Conservation (phyloP, 2,797 vertebrate species). For the Coranthus polyacanthus region DNA sequence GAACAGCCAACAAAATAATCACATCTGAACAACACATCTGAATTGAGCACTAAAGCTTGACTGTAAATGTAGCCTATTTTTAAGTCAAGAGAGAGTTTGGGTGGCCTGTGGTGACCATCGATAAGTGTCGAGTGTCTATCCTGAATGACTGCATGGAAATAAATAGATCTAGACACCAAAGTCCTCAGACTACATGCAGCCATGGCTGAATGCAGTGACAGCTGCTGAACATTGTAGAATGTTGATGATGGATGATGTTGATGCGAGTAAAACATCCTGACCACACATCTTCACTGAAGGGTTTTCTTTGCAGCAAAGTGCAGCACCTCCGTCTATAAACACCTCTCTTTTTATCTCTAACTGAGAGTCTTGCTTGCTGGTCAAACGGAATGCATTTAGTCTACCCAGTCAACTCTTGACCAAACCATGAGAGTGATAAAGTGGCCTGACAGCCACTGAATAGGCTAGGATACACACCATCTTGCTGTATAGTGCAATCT, state of each 20-base stretch:
- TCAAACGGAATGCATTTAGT: slow-evolving; percentile 55
- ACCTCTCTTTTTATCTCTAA: slow-evolving; percentile 55
- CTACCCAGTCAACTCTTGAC: slow-evolving; percentile 59
- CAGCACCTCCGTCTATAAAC: slow-evolving; percentile 42
- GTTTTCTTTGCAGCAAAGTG: slow-evolving; percentile 37
- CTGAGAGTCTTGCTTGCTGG: slow-evolving; percentile 35
- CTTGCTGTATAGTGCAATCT: slow-evolving; percentile 68
- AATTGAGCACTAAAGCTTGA: too few species aligned
- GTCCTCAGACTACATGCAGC: slow-evolving; percentile 12
- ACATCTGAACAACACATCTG: too few species aligned
- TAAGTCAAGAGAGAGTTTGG: slow-evolving; percentile 20
- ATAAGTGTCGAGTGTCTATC: slow-evolving; percentile 16
- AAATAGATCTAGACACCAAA: slow-evolving; percentile 1
- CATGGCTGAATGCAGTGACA: slow-evolving; percentile 25
- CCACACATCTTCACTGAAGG: slow-evolving; percentile 35
- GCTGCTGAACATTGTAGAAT: slow-evolving; percentile 19
- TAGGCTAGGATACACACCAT: slow-evolving; percentile 67
- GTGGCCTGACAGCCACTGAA: slow-evolving; percentile 71
- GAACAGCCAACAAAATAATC: too few species aligned
- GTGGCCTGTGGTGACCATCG: slow-evolving; percentile 10
- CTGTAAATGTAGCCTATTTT: neutral
- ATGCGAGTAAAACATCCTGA: slow-evolving; percentile 44
- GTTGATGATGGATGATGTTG: slow-evolving; percentile 64
- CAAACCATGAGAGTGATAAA: slow-evolving; percentile 74
- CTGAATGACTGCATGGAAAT: slow-evolving; percentile 17